Evolutionary conservation across 2,888 invertebrate genomes (phyloP), one percentile per base, ranked within the genome.

Genomic region (Azorinus chamasolen): DNA sequence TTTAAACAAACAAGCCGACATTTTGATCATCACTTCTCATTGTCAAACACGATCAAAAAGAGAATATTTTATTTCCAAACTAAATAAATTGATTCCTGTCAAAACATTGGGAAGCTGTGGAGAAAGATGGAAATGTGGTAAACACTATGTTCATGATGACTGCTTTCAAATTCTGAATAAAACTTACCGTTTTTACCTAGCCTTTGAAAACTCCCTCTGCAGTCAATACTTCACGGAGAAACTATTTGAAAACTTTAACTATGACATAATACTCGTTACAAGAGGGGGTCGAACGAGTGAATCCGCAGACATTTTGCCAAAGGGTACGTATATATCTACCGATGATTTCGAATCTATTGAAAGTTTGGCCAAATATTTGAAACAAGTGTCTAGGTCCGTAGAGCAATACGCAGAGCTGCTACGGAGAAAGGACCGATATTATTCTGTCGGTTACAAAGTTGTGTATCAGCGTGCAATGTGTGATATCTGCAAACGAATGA

Each of bases 201-300:
- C 78, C 8, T 78, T 79, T 51, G 79, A 79, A 62, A 79, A 74
- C 22, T 37, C 79, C 1, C 53, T 79, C 37, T 79, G 79, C 46
- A 58, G 65, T 12, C 62, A 63, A 10, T 79, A 74, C 51, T 74
- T 79, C 51, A 58, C 79, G 1, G 74, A 79, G 46, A 79, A 79
- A 50, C 20, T 79, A 4, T 74, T 53, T 32, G 79, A 79, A 20
- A 79, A 79, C 24, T 79, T 43, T 45, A 74, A 73, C n/a, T 79
- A 70, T 46, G 79, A 79, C 25, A 62, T 59, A 25, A 57, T 79
- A n/a, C 32, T 58, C 0, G 46, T 79, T 18, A 59, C 63, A 0
- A 25, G 70, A 2, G 79, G 79, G 18, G 79, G 79, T 5, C n/a
- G n/a, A n/a, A n/a, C n/a, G n/a, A 58, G 41, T 2, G 66, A 79